Evolutionary conservation across 2,888 invertebrate species (phyloP).

Genomic region (Andrena minutula): DNA sequence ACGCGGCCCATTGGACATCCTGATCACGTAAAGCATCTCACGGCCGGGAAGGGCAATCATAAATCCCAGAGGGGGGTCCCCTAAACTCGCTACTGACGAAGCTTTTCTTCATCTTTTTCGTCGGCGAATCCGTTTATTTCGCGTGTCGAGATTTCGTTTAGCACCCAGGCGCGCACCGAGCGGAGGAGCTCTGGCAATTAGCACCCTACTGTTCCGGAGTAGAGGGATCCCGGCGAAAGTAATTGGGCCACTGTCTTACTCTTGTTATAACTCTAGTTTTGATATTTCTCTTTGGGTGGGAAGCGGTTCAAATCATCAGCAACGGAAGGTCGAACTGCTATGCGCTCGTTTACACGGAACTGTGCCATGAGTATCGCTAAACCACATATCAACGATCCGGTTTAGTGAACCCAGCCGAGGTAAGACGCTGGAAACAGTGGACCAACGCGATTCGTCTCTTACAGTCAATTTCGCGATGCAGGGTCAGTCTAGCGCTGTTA

Average conservation of each 20-base stretch:
- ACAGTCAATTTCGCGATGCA: slow-evolving; percentile 23
- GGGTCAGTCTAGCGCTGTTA: slow-evolving; percentile 9
- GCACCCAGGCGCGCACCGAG: background rate
- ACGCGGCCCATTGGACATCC: slow-evolving; percentile 67
- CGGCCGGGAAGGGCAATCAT: slow-evolving; percentile 70
- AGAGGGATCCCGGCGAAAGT: slow-evolving; percentile 30
- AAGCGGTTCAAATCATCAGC: background rate
- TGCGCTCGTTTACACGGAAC: background rate
- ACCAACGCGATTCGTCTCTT: slow-evolving; percentile 10
- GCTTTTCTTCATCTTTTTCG: slow-evolving; percentile 64
- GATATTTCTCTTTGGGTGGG: background rate
- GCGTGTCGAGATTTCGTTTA: slow-evolving; percentile 11
- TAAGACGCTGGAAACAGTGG: background rate
- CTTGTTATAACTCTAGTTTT: background rate
- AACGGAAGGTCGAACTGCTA: too few relatives aligned
- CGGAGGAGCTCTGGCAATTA: slow-evolving; percentile 5
- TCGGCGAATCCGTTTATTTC: slow-evolving; percentile 49
- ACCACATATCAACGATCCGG: background rate
- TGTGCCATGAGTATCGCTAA: background rate
- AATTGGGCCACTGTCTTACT: slow-evolving; percentile 30
- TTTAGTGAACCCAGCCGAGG: background rate
- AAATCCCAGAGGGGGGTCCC: slow-evolving; percentile 74
- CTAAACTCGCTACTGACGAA: slow-evolving; percentile 67
- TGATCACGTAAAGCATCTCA: slow-evolving; percentile 75
- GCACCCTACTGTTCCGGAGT: slow-evolving; percentile 36